Evolutionary conservation across 2,797 vertebrate species (phyloP).

Genomic region (Chanos chanos): DNA sequence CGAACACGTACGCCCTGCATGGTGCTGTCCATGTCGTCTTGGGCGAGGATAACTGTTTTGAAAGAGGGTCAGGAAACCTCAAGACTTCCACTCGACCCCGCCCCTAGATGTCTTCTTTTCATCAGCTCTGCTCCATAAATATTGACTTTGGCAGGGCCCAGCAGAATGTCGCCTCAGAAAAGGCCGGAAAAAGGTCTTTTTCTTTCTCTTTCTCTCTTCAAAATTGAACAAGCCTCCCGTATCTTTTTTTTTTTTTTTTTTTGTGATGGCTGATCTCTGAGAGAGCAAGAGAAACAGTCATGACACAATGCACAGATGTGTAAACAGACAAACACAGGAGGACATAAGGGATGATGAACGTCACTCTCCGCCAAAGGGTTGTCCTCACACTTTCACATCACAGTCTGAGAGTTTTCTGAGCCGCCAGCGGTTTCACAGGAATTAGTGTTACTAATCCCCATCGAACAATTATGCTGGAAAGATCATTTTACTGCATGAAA

Average conservation of each 20-base stretch:
- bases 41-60: conserved; percentile 11
- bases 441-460: too few species aligned
- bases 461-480: not conserved
- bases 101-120: conserved; percentile 28
- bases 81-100: conserved; percentile 2
- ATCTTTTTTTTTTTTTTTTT: conserved; percentile 36
- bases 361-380: too few species aligned
- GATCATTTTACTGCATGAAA: conserved; percentile 10
- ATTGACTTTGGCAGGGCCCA: conserved; percentile 32
- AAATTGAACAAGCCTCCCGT: conserved; percentile 30
- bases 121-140: conserved; percentile 29
- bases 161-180: conserved; percentile 27
- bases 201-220: conserved; percentile 3
- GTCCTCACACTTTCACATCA: too few species aligned
- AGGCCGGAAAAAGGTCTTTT: conserved; percentile 16
- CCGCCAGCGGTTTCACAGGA: too few species aligned
- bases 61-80: conserved; percentile 25
- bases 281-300: conserved; percentile 20
- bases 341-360: too few species aligned
- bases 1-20: conserved; percentile 1
- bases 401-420: too few species aligned
- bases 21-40: not conserved
- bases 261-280: conserved; percentile 24
- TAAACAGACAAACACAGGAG: conserved; percentile 27
- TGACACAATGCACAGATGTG: conserved; percentile 35